phyloP scores from a whole-genome alignment of 2,888 invertebrate species.

The Operophtera brumata region DNA sequence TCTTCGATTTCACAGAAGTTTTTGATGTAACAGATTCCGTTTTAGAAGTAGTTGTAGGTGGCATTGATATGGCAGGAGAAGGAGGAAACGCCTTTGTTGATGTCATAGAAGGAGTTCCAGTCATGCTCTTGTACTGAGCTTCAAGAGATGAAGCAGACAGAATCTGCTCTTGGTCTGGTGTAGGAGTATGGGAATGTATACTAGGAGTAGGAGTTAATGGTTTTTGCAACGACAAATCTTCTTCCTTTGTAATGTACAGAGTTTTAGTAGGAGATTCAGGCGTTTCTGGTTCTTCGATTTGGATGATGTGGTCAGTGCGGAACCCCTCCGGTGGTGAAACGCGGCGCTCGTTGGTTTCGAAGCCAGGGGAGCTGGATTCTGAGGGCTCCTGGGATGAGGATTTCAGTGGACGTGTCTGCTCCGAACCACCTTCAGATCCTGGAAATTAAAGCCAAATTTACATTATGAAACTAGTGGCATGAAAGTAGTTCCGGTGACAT shows the following conservation, averaged over 20 bases:
- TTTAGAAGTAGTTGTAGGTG: neutral
- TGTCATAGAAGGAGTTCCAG: slow-evolving; percentile 24
- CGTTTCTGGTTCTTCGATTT: slow-evolving; percentile 62
- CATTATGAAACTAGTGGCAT: too few species aligned
- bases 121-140: slow-evolving; percentile 47
- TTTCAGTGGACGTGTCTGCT: slow-evolving; percentile 55
- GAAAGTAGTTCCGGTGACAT: too few species aligned
- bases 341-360: slow-evolving; percentile 47
- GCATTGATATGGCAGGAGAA: neutral
- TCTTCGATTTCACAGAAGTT: neutral
- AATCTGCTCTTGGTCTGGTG: slow-evolving; percentile 53
- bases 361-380: slow-evolving; percentile 53
- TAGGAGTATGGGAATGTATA: slow-evolving; percentile 37
- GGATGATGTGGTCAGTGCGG: slow-evolving; percentile 47
- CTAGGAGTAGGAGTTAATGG: slow-evolving; percentile 66
- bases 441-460: neutral
- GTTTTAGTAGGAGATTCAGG: slow-evolving; percentile 58
- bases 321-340: slow-evolving; percentile 51
- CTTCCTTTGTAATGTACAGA: slow-evolving; percentile 61
- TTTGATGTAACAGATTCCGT: neutral
- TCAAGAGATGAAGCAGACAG: slow-evolving; percentile 65
- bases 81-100: neutral
- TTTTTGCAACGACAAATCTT: slow-evolving; percentile 59
- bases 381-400: slow-evolving; percentile 60
- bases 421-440: slow-evolving; percentile 60